Percentiles rank a stretch among this genome's conserved stretches.
phyloP scores from a whole-genome alignment of 2,888 invertebrate genomes.

The Romanomermis culicivorax region DNA sequence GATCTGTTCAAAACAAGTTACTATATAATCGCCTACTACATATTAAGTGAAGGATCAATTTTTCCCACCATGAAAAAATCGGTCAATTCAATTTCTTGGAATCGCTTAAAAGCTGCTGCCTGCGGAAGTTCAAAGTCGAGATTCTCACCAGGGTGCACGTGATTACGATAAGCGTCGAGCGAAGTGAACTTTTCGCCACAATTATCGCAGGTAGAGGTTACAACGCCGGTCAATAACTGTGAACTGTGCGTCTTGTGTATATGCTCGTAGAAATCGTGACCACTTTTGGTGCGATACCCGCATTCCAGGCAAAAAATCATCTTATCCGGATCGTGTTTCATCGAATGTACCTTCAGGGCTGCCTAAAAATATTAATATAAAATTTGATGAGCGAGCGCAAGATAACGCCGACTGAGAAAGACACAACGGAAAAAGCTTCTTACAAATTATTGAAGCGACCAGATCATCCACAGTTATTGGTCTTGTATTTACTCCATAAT shows the following conservation, averaged over 20 bases:
- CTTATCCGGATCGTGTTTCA: background rate
- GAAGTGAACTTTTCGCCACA: background rate
- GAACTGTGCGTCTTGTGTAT: background rate
- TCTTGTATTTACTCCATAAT: no score
- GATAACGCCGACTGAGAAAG: no score
- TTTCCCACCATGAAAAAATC: no score
- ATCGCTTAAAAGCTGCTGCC: no score
- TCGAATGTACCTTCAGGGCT: constrained; percentile 5
- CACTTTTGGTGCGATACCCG: background rate
- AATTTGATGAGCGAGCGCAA: background rate
- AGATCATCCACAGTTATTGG: no score
- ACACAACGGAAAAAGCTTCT: no score
- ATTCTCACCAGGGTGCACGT: background rate
- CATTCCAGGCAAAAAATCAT: constrained; percentile 9
- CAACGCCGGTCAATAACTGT: background rate
- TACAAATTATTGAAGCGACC: no score
- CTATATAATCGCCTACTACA: no score
- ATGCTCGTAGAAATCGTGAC: background rate
- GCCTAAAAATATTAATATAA: background rate
- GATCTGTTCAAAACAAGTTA: no score
- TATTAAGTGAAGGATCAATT: no score
- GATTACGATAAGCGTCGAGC: background rate
- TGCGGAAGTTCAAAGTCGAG: no score
- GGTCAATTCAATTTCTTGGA: no score
- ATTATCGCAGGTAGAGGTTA: background rate